These are phyloP conservation scores for Sepioteuthis lessoniana DNA, from an alignment of 2,888 invertebrate genomes.

Conservation along the genomic window DNA sequence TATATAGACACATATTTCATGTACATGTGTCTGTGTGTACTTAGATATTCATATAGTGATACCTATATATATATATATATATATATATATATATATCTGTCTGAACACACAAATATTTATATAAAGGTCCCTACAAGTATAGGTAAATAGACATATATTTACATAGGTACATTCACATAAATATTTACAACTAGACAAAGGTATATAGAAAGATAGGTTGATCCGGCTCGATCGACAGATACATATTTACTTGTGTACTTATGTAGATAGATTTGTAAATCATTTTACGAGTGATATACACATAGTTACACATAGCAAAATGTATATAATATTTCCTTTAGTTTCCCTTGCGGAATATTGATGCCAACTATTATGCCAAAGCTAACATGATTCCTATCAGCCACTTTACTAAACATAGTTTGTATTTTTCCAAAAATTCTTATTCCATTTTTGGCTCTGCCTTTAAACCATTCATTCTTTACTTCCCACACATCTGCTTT, in stretches of 20 bases:
- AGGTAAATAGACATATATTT: not conserved
- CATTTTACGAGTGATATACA: not conserved
- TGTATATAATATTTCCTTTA: not conserved
- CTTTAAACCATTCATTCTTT: too few species aligned
- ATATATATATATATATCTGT: not conserved
- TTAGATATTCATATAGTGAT: too few species aligned
- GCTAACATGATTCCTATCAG: too few species aligned
- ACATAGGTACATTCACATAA: not conserved
- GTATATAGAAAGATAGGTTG: not conserved
- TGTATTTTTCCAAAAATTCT: too few species aligned
- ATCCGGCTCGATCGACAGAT: not conserved
- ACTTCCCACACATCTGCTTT: too few species aligned
- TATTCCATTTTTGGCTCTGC: too few species aligned
- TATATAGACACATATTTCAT: too few species aligned
- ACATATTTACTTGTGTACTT: not conserved
- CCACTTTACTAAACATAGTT: too few species aligned
- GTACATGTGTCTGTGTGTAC: not conserved
- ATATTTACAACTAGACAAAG: not conserved
- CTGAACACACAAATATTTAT: not conserved
- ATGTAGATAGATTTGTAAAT: not conserved
- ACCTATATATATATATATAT: not conserved
- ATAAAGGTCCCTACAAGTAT: not conserved
- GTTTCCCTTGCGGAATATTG: too few species aligned
- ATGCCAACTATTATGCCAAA: too few species aligned
- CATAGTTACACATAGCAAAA: not conserved